These are phyloP conservation scores for Molossus molossus DNA, from an alignment of 2,797 vertebrate species.

Conservation along the genomic window DNA sequence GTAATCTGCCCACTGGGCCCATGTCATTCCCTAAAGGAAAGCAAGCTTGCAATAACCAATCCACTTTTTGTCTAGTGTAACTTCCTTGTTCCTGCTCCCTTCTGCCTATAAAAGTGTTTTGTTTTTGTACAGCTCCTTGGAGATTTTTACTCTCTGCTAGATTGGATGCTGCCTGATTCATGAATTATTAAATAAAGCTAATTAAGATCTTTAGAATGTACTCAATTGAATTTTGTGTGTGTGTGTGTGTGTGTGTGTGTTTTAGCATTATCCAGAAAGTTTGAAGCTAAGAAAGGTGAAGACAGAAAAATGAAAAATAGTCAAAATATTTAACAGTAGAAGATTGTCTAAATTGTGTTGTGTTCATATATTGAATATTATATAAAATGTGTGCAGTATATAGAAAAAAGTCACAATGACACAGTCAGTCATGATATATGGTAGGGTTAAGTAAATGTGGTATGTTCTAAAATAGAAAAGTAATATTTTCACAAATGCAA, in stretches of 20 bases:
- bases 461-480: not conserved
- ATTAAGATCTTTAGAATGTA: not conserved
- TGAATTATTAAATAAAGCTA: not conserved
- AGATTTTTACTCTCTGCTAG: not conserved
- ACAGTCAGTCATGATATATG: not conserved
- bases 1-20: not conserved
- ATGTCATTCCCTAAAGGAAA: not conserved
- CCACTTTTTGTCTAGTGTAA: not conserved
- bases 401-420: slow-evolving; percentile 1
- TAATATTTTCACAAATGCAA: slow-evolving; percentile 54
- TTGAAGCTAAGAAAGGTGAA: not conserved
- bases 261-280: not conserved
- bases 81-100: not conserved
- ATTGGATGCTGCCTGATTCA: not conserved
- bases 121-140: slow-evolving; percentile 7
- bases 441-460: slow-evolving; percentile 11
- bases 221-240: not conserved
- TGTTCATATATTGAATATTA: not conserved
- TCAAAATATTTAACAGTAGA: slow-evolving; percentile 39
- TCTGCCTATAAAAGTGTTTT: not conserved
- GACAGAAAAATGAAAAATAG: slow-evolving; percentile 14
- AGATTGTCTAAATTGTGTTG: not conserved
- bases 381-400: not conserved
- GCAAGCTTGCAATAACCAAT: not conserved
- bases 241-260: not conserved